Conservation (phyloP, 2,888 invertebrate species). For the Limnephilus lunatus region DNA sequence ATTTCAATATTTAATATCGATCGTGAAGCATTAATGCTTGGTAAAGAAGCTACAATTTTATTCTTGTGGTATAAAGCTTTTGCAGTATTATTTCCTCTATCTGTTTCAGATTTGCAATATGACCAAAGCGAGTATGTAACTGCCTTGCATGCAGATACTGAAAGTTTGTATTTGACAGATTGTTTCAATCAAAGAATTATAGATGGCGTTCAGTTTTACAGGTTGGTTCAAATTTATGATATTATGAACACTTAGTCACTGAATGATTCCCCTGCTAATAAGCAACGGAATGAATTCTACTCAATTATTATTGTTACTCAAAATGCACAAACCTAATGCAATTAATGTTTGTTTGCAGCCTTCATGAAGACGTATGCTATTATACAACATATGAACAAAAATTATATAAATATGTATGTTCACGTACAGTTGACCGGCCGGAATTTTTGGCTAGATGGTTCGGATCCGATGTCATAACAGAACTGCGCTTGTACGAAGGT, state of each 20-base stretch:
- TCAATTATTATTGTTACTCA: neutral
- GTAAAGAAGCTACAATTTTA: neutral
- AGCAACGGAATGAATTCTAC: neutral
- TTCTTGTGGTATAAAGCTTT: neutral
- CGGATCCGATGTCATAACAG: constrained; percentile 54
- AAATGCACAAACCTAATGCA: neutral
- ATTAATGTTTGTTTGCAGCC: constrained; percentile 38
- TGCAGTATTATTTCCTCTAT: neutral
- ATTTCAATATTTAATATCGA: neutral
- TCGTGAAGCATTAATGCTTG: neutral
- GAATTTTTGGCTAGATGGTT: constrained; percentile 59
- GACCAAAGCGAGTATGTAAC: constrained; percentile 50
- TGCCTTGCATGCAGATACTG: constrained; percentile 44
- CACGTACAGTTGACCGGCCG: constrained; percentile 19
- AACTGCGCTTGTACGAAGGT: constrained; percentile 47
- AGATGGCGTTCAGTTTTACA: constrained; percentile 57
- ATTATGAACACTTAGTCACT: neutral
- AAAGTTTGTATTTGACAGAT: constrained; percentile 44
- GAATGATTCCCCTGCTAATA: neutral
- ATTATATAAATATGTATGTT: constrained; percentile 49
- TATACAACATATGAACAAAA: constrained; percentile 59
- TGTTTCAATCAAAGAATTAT: constrained; percentile 42
- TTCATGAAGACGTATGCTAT: constrained; percentile 53
- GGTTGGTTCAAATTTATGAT: constrained; percentile 42
- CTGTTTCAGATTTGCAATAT: constrained; percentile 57